Base-by-base conservation (phyloP, 2,797 vertebrate species). In the Choloepus didactylus region DNA sequence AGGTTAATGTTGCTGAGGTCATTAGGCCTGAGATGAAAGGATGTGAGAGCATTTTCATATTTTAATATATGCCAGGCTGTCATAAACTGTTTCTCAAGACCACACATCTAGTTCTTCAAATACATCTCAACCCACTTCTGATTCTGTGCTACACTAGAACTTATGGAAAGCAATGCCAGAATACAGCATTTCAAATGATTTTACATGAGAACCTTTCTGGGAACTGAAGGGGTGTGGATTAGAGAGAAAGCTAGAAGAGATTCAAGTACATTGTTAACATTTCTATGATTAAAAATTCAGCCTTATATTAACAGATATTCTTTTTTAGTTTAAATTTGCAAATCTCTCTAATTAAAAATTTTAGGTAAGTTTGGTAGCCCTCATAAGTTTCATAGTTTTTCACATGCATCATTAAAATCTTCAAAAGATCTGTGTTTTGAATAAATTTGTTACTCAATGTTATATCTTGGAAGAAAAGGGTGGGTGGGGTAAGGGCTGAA, bases 61-160 rank as follows among this genome's bases (percentile, higher is more conserved):
- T 69, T 85, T 35, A n/a, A 49, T 35, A n/a, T 6, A 54, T 4
- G n/a, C 54, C 38, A 27, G 54, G 6, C 62, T 23, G 66, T 51
- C 59, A 19, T 2, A 18, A 14, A 4, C 64, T 15, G 10, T 66
- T 73, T 85, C 92, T 73, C 59, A 6, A 38, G 35, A 62, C 81
- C 87, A 82, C 67, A 86, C 38, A 8, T 18, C 69, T 77, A 8
- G 81, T 92, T 89, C 60, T 67, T 93, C n/a, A 60, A 94, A 44
- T 41, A 80, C 21, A 1, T 29, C 14, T 88, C 54, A 49, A 60
- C 9, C 19, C 35, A n/a, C 44, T 89, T 79, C 51, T 70, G 18
- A 83, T 51, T 49, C 81, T 19, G 3, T 9, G 18, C 77, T 46
- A 66, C 41, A 25, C 38, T 10, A 44, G 41, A 44, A 44, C 41